phyloP scores from a whole-genome alignment of 2,888 invertebrate genomes.

The Melieria crassipennis region DNA sequence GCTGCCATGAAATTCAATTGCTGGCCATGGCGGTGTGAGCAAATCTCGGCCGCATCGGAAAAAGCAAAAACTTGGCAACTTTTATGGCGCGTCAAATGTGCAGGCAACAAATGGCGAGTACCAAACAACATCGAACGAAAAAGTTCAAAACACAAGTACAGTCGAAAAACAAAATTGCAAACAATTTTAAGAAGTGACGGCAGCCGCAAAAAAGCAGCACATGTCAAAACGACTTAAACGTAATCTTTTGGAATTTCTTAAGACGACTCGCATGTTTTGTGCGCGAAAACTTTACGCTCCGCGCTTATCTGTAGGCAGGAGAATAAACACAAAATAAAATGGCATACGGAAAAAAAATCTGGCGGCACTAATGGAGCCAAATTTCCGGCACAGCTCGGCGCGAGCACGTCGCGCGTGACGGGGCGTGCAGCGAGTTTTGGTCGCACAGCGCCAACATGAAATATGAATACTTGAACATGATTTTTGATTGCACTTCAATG shows the following conservation, averaged over 20 bases:
- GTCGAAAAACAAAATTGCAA: slow-evolving; percentile 22
- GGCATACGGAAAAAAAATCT: slow-evolving; percentile 12
- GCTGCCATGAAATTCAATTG: slow-evolving; percentile 52
- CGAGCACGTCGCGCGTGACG: slow-evolving; percentile 40
- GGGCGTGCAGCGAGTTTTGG: too few relatives aligned
- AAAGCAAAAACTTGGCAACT: slow-evolving; percentile 42
- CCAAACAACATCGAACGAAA: slow-evolving; percentile 54
- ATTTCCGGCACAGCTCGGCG: slow-evolving; percentile 55
- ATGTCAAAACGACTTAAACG: slow-evolving; percentile 2
- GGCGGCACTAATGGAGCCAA: slow-evolving; percentile 57
- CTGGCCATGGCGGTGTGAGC: background rate
- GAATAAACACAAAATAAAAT: too few relatives aligned
- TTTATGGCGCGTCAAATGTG: slow-evolving; percentile 32
- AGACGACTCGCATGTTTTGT: background rate
- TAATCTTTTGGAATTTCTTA: background rate
- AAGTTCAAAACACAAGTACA: slow-evolving; percentile 41
- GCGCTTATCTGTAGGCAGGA: too few relatives aligned
- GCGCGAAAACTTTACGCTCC: background rate
- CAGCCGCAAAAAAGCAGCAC: background rate
- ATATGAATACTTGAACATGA: slow-evolving; percentile 9
- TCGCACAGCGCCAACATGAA: too few relatives aligned
- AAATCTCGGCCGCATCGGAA: slow-evolving; percentile 4
- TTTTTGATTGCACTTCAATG: slow-evolving; percentile 30
- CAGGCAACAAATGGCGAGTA: slow-evolving; percentile 44
- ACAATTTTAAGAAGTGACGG: background rate